phyloP scores from a whole-genome alignment of 2,888 invertebrate genomes.

The Phania funesta region DNA sequence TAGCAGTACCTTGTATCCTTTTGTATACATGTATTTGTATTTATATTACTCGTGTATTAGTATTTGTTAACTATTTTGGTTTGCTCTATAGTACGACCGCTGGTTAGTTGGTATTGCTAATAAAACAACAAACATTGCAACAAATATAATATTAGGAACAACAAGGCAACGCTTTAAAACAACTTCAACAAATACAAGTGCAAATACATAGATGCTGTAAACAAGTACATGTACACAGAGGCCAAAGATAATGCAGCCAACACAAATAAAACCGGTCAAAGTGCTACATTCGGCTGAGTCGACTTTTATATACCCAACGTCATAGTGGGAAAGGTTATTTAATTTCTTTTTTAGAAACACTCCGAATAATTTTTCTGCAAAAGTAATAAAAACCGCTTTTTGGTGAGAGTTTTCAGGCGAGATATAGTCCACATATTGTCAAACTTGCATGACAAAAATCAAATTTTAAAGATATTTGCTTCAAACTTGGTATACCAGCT shows the following conservation, averaged over 20 bases:
- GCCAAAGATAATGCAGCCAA: slow-evolving; percentile 52
- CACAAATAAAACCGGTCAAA: slow-evolving; percentile 28
- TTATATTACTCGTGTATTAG: slow-evolving; percentile 8
- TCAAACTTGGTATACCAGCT: no score
- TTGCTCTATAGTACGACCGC: slow-evolving; percentile 44
- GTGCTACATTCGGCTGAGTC: no score
- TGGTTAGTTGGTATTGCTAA: slow-evolving; percentile 46
- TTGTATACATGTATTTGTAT: neutral
- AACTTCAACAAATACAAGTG: slow-evolving; percentile 25
- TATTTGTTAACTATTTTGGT: slow-evolving; percentile 22
- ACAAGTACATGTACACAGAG: slow-evolving; percentile 25
- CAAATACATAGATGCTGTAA: slow-evolving; percentile 8
- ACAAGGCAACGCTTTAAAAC: slow-evolving; percentile 18
- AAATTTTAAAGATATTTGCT: no score
- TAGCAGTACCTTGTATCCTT: neutral
- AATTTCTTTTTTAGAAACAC: no score
- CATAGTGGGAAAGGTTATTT: no score
- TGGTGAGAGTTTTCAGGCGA: no score
- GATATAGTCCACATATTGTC: no score
- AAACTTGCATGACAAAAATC: no score
- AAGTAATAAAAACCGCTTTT: no score
- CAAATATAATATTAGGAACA: slow-evolving; percentile 11
- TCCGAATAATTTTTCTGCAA: no score
- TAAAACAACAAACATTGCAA: slow-evolving; percentile 15
- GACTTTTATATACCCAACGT: no score